Conservation (phyloP, 2,113 vertebrate genomes). For the Engraulis encrasicolus region DNA sequence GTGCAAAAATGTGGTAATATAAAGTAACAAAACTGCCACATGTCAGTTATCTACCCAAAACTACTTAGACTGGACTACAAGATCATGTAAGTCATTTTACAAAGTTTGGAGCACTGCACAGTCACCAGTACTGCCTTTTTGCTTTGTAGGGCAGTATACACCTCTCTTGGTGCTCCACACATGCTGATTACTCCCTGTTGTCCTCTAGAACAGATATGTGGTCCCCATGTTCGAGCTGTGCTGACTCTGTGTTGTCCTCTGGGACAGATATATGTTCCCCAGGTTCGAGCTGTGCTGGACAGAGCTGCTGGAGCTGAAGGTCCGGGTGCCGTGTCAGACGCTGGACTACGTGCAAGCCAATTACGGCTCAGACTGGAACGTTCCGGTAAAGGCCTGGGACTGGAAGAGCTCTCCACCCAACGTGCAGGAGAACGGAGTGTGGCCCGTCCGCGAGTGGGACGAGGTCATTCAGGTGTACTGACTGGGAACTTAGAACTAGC, state of each 20-base stretch:
- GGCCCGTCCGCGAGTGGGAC: slow-evolving; percentile 85
- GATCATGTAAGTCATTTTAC: too few species aligned
- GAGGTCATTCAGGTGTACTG: slow-evolving; percentile 86
- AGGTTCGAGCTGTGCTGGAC: slow-evolving; percentile 88
- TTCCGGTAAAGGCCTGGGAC: slow-evolving; percentile 84
- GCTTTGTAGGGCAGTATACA: too few species aligned
- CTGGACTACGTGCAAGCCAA: slow-evolving; percentile 83
- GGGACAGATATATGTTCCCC: slow-evolving; percentile 82
- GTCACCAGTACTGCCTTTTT: too few species aligned
- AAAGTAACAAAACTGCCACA: too few species aligned
- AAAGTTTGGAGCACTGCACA: too few species aligned
- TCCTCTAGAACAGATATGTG: slow-evolving; percentile 75
- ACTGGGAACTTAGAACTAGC: slow-evolving; percentile 63
- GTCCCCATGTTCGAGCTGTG: slow-evolving; percentile 86
- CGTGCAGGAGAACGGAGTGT: slow-evolving; percentile 82
- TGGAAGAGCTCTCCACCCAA: slow-evolving; percentile 88
- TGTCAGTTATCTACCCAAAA: too few species aligned
- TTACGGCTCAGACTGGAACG: slow-evolving; percentile 84
- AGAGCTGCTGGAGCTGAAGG: slow-evolving; percentile 83
- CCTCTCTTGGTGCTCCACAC: too few species aligned
- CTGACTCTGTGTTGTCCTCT: slow-evolving; percentile 49
- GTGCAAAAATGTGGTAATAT: too few species aligned
- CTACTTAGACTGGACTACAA: too few species aligned
- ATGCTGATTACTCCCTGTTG: background rate
- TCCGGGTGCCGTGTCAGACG: slow-evolving; percentile 84